Evolutionary conservation across 23 tunicate genomes (phyloP).

Genomic region (Ciona savignyi): DNA sequence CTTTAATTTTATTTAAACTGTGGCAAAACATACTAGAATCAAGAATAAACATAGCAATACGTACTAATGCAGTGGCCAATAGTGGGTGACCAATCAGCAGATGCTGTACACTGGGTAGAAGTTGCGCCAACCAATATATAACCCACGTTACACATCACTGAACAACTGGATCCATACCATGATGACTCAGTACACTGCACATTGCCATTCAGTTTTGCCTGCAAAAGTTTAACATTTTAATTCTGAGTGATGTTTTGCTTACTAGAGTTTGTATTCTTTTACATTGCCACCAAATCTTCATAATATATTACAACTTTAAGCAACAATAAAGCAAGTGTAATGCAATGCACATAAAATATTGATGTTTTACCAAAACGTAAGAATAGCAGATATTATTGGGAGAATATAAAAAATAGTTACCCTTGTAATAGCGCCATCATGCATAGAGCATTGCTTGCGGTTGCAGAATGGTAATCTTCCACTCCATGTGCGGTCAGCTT

Average conservation of each 20-base stretch:
- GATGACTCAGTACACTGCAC: slow-evolving; percentile 36
- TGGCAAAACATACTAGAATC: no score
- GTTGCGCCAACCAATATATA: slow-evolving; percentile 36
- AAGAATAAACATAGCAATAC: slow-evolving; percentile 6
- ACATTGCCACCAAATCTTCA: no score
- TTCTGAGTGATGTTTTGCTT: no score
- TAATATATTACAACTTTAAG: no score
- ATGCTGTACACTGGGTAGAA: slow-evolving; percentile 35
- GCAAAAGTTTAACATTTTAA: no score
- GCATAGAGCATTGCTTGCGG: slow-evolving; percentile 57
- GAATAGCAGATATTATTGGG: not conserved
- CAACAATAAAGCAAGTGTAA: no score
- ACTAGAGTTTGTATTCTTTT: no score
- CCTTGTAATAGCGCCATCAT: slow-evolving; percentile 67
- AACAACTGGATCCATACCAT: slow-evolving; percentile 37
- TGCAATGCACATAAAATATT: not conserved
- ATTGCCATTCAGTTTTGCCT: slow-evolving; percentile 54
- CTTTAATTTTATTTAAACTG: no score
- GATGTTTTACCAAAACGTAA: not conserved
- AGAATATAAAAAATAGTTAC: slow-evolving; percentile 4
- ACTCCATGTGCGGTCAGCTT: slow-evolving; percentile 40
- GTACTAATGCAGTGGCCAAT: slow-evolving; percentile 68
- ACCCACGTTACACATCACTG: slow-evolving; percentile 49
- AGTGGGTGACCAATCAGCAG: slow-evolving; percentile 57
- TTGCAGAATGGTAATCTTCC: slow-evolving; percentile 46